These are phyloP conservation scores for Dasypogon diadema DNA, from an alignment of 2,888 invertebrate species.

Conservation along the genomic window DNA sequence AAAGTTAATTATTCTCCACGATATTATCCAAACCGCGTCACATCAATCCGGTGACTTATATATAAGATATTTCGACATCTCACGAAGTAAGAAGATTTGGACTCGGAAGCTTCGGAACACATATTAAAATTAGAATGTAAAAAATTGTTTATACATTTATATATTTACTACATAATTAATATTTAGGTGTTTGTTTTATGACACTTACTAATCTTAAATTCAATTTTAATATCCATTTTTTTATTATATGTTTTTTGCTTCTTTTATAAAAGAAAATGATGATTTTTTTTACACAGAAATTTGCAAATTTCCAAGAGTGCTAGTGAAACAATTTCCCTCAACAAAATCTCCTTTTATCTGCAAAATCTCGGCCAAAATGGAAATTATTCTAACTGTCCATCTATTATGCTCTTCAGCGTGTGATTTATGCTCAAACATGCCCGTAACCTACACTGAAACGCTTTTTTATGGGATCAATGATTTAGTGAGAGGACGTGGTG, in stretches of 20 bases:
- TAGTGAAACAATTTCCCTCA: background rate
- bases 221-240: background rate
- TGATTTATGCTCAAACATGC: constrained; percentile 41
- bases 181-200: no score
- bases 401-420: constrained; percentile 45
- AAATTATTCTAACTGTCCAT: constrained; percentile 48
- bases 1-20: no score
- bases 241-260: no score
- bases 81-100: no score
- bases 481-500: constrained; percentile 46
- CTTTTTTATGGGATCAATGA: constrained; percentile 48
- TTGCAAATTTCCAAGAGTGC: background rate
- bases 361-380: constrained; percentile 37
- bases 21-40: no score
- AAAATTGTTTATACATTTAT: no score
- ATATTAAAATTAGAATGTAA: no score
- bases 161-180: no score
- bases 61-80: no score
- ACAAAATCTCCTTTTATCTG: background rate
- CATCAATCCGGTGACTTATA: no score
- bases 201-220: background rate
- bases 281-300: background rate
- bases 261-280: no score
- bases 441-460: constrained; percentile 42
- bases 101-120: no score